Evolutionary conservation across 1,140 invertebrate species (phyloP).

Genomic region (Drosophila rhopaloa): DNA sequence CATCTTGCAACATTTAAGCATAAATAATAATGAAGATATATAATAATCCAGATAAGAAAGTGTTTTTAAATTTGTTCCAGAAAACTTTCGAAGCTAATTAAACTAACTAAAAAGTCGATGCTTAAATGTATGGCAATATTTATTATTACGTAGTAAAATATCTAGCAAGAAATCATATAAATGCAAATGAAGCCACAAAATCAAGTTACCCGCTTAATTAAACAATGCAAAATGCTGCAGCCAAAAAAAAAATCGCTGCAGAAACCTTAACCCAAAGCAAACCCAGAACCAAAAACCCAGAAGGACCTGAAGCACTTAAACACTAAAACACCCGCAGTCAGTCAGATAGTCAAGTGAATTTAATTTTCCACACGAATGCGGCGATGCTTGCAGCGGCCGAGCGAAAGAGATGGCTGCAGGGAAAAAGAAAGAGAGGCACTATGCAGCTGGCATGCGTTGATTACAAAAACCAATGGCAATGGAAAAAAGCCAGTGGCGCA

Average conservation of each 20-base stretch:
- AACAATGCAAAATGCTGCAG: not conserved
- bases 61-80: too few species aligned
- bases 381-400: conserved; percentile 21
- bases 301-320: conserved; percentile 16
- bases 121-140: not conserved
- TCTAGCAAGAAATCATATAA: not conserved
- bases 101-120: not conserved
- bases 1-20: too few species aligned
- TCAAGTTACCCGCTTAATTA: not conserved
- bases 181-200: not conserved
- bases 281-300: conserved; percentile 1
- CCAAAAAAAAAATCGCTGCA: not conserved
- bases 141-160: not conserved
- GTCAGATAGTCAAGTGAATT: conserved; percentile 65
- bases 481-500: conserved; percentile 48
- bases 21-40: too few species aligned
- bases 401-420: not conserved
- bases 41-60: too few species aligned
- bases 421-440: conserved; percentile 5
- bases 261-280: conserved; percentile 5
- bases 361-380: conserved; percentile 74
- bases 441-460: conserved; percentile 54
- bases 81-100: not conserved
- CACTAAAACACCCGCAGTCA: conserved; percentile 35
- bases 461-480: conserved; percentile 65